A percentile compares a stretch with the other conserved stretches of the same genome.
Conservation (phyloP, 2,888 invertebrate species). For the Drosophila conformis region DNA sequence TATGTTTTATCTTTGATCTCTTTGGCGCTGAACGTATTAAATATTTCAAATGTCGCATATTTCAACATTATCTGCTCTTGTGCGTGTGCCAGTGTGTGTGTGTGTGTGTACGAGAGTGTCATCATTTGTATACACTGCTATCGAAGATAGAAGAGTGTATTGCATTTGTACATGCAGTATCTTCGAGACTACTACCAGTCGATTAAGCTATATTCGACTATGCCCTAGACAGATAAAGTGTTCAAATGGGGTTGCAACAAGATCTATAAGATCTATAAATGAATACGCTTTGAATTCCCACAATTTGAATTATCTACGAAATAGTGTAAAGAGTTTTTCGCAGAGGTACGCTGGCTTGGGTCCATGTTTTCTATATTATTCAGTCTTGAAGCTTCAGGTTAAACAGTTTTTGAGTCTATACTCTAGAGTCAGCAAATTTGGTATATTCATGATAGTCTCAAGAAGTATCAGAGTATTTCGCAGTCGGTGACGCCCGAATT, state of each 20-base stretch:
- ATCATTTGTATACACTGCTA: conserved; percentile 10
- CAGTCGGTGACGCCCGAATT: not conserved
- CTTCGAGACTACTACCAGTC: not conserved
- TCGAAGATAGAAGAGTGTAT: not conserved
- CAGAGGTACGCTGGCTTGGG: too few species aligned
- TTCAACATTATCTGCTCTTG: conserved; percentile 33
- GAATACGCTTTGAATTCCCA: not conserved
- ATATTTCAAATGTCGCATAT: conserved; percentile 55
- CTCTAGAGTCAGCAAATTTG: not conserved
- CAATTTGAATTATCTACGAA: not conserved
- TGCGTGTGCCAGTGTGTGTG: not conserved
- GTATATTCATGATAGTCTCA: not conserved
- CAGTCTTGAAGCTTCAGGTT: not conserved
- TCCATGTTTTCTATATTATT: too few species aligned
- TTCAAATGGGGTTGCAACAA: not conserved
- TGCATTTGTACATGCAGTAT: not conserved
- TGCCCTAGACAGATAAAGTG: not conserved
- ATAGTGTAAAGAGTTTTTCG: too few species aligned
- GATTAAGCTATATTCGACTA: not conserved
- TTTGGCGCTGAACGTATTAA: conserved; percentile 38
- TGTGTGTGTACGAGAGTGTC: conserved; percentile 3
- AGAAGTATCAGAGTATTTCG: not conserved
- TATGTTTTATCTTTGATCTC: conserved; percentile 35
- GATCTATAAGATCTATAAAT: not conserved
- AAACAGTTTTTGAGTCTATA: rapidly evolving